A percentile compares a stretch with the other conserved stretches of the same genome.
phyloP scores from a whole-genome alignment of 1,140 invertebrate species.

The Sinella curviseta region DNA sequence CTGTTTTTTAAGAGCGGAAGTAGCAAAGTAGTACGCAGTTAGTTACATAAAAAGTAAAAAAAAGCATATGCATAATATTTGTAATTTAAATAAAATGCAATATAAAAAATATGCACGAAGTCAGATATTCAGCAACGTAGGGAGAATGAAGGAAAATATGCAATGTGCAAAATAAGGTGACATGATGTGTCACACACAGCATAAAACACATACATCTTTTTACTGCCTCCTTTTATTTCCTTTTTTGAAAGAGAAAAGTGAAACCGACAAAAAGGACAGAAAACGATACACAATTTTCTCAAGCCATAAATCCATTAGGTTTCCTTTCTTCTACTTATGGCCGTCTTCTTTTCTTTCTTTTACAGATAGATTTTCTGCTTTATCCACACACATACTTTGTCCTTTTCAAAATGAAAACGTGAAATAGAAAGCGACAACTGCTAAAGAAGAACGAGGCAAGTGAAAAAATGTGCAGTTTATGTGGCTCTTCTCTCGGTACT shows the following conservation, averaged over 20 bases:
- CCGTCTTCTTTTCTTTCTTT: not conserved
- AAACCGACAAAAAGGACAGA: not conserved
- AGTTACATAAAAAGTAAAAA: no score
- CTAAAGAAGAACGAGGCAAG: not conserved
- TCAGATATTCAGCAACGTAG: no score
- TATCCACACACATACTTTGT: not conserved
- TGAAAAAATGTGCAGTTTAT: not conserved
- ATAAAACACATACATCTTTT: slow-evolving; percentile 14
- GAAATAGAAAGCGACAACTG: not conserved
- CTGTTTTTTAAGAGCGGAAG: no score
- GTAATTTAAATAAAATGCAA: no score
- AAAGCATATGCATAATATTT: no score
- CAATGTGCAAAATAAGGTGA: not conserved
- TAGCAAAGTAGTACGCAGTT: no score
- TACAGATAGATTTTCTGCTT: not conserved
- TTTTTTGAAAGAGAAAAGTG: not conserved
- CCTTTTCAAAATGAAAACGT: not conserved
- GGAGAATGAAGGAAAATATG: not conserved
- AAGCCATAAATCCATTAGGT: slow-evolving; percentile 15
- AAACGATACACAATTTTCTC: not conserved
- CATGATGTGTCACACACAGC: slow-evolving; percentile 4
- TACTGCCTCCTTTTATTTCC: not conserved
- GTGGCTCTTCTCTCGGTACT: not conserved
- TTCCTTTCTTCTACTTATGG: not conserved
- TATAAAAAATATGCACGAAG: no score